Conservation (phyloP, 2,797 vertebrate genomes). For the Adelosebastes latens region DNA sequence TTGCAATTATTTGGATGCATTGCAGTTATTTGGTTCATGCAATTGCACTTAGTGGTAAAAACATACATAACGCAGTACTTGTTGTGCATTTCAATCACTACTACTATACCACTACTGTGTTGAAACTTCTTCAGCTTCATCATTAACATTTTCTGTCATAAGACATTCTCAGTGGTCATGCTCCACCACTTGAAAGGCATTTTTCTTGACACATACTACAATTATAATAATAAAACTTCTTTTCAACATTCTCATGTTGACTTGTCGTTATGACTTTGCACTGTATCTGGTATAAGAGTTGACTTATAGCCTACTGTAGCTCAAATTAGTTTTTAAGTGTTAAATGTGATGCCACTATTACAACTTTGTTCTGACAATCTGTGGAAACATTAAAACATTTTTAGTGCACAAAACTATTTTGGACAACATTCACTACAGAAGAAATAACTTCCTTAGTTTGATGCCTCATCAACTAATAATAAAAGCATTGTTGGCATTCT, state of each 20-base stretch:
- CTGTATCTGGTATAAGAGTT: background rate
- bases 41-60: background rate
- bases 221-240: background rate
- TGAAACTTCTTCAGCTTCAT: background rate
- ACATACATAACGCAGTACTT: background rate
- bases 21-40: background rate
- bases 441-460: background rate
- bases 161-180: background rate
- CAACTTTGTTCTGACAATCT: background rate
- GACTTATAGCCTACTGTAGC: background rate
- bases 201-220: background rate
- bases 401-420: background rate
- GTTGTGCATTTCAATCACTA: background rate
- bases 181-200: background rate
- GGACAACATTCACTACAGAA: background rate
- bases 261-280: background rate
- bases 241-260: background rate
- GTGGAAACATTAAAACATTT: background rate
- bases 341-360: background rate
- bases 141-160: background rate
- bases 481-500: background rate
- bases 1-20: background rate
- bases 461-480: background rate
- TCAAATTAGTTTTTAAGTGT: background rate
- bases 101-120: background rate